Evolutionary conservation across 2,113 vertebrate genomes (phyloP).

Genomic region (Otolemur garnettii): DNA sequence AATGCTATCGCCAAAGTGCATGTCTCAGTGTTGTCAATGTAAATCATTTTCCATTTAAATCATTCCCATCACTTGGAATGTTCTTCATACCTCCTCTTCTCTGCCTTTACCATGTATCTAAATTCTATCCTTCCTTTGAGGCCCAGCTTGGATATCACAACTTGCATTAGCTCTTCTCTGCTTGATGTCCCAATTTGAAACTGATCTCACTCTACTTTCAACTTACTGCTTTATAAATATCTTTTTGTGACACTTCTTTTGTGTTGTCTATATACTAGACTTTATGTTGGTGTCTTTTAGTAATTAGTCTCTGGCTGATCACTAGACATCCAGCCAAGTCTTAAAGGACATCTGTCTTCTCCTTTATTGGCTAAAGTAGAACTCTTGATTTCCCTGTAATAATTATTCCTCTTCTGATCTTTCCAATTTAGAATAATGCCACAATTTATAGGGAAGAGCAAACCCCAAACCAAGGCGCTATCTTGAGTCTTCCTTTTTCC

Average conservation of each 20-base stretch:
- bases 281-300: slow-evolving; percentile 20
- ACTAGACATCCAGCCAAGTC: neutral
- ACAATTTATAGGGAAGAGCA: neutral
- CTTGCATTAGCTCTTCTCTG: neutral
- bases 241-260: slow-evolving; percentile 3
- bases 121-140: slow-evolving; percentile 8
- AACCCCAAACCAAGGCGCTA: neutral
- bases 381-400: slow-evolving; percentile 33
- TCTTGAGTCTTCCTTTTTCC: neutral
- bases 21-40: neutral
- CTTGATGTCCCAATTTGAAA: slow-evolving; percentile 14
- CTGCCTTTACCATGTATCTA: neutral
- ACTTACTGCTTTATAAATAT: slow-evolving; percentile 1
- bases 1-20: slow-evolving; percentile 29
- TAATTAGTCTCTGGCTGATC: neutral
- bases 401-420: neutral
- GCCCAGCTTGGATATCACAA: neutral
- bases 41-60: slow-evolving; percentile 3
- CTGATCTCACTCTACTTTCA: slow-evolving; percentile 41
- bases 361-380: slow-evolving; percentile 4
- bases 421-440: neutral
- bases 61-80: neutral
- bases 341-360: neutral
- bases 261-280: neutral
- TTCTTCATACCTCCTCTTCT: neutral